phyloP scores from a whole-genome alignment of 2,888 invertebrate species.

The Mesorhabditis belari region DNA sequence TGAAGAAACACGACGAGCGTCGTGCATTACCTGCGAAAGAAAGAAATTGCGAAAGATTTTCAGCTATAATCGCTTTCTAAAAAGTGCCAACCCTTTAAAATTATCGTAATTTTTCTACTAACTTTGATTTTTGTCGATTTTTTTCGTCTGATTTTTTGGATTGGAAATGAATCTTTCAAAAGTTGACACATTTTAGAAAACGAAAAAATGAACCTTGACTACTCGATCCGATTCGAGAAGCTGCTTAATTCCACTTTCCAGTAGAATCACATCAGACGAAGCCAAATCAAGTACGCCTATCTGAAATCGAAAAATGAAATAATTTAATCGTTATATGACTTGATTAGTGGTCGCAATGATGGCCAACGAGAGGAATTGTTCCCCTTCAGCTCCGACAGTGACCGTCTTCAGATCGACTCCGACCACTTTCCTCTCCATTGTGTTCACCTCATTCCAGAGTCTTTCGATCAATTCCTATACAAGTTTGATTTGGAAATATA shows the following conservation, averaged over 20 bases:
- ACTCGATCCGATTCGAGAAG: conserved; percentile 43
- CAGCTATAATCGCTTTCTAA: too few species aligned
- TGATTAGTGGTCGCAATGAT: conserved; percentile 28
- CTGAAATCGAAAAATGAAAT: conserved; percentile 69
- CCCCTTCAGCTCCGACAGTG: conserved; percentile 69
- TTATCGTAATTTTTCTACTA: not conserved
- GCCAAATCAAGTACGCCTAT: conserved; percentile 50
- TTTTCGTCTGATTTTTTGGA: too few species aligned
- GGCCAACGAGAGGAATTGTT: conserved; percentile 78
- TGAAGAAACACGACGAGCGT: conserved; percentile 38
- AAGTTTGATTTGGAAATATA: not conserved
- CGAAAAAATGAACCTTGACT: conserved; percentile 39
- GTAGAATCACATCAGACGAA: conserved; percentile 42
- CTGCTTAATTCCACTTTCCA: conserved; percentile 47
- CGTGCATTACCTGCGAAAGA: conserved; percentile 43
- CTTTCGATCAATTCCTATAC: conserved; percentile 34
- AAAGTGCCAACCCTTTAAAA: not conserved
- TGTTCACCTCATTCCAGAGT: conserved; percentile 36
- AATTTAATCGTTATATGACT: not conserved
- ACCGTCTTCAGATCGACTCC: conserved; percentile 89
- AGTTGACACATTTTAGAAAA: too few species aligned
- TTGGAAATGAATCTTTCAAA: too few species aligned
- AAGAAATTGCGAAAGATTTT: too few species aligned
- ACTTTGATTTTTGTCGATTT: not conserved
- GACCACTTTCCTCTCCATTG: conserved; percentile 56